Conservation (phyloP, 2,888 invertebrate species). For the Oxytorus armatus region DNA sequence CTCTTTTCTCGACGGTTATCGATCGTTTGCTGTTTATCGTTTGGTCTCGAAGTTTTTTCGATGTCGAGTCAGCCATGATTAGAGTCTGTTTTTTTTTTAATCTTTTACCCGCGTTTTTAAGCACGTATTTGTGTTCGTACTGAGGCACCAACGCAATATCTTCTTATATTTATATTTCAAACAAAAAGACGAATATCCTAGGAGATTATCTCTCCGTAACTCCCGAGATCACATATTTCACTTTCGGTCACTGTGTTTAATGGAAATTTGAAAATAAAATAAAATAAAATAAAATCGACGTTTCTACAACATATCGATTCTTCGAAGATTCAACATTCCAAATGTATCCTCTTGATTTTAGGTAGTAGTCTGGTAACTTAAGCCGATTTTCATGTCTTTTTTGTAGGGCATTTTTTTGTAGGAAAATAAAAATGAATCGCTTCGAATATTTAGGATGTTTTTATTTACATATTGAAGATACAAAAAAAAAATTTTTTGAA, state of each 20-base stretch:
- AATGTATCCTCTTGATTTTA: constrained; percentile 11
- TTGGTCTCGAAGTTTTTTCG: constrained; percentile 56
- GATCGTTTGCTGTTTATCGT: constrained; percentile 42
- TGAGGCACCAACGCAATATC: too few relatives aligned
- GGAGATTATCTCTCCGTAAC: constrained; percentile 35
- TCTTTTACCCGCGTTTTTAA: neutral
- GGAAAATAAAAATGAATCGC: too few relatives aligned
- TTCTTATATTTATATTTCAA: neutral
- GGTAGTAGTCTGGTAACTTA: too few relatives aligned
- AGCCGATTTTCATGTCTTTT: too few relatives aligned
- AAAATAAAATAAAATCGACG: neutral
- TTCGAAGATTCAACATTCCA: constrained; percentile 10
- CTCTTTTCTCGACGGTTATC: constrained; percentile 59
- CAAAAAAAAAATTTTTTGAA: too few relatives aligned
- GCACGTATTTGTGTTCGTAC: neutral
- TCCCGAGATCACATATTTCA: constrained; percentile 38
- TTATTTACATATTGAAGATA: too few relatives aligned
- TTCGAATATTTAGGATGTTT: too few relatives aligned
- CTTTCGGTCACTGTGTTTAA: constrained; percentile 14
- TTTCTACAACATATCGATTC: neutral
- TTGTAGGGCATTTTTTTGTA: too few relatives aligned
- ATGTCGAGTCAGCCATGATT: constrained; percentile 74
- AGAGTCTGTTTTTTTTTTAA: constrained; percentile 21
- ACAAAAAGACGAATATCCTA: too few relatives aligned
- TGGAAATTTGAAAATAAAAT: neutral